Base-by-base conservation (phyloP, 2,113 vertebrate genomes). In the Myotis yumanensis region DNA sequence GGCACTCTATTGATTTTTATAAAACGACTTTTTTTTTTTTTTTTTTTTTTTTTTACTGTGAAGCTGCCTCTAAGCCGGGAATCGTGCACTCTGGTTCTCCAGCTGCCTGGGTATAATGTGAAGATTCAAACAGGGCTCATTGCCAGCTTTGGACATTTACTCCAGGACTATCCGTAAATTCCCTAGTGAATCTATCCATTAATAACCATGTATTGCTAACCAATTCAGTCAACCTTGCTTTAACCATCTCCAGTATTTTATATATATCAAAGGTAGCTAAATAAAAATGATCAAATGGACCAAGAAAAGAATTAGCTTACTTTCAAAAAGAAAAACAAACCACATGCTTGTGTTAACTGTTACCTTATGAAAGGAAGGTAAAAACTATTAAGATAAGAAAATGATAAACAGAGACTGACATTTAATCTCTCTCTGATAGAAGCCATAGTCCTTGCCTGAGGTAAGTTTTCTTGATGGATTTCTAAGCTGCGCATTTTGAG, bases 1-100 rank as follows among this genome's bases (percentile, higher is more conserved):
- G 95, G 96, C 95, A 96, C 86, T 93, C 82, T 98, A 98, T 97
- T 96, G 98, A 98, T 98, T 97, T 97, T 98, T 97, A 98, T 96
- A 98, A 96, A 97, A 92, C 91, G 75, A 15, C 95, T 98, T 97
- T 96, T 75, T 89, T 97, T 82, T 97, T 43, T 43, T 37, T 37
- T 37, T 73, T 59, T 22, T 59, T 91, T 97, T 73, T 32, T 66
- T 66, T 92, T 97, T 93, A 71, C 64, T 96, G n/a, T 90, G 91
- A 97, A 98, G 81, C 95, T 93, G 89, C 59, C 88, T 85, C 96
- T 96, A 98, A 90, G 79, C 77, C 94, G 92, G 91, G 96, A 97
- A 96, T 97, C 96, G 97, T 35, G 73, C 76, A 43, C 86, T 64
- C 96, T 97, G 57, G 52, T 80, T 90, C 92, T 91, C 92, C 93